Evolutionary conservation across 2,888 invertebrate genomes (phyloP), one percentile per base, ranked within the genome.

Genomic region (Mesorhabditis spiculigera): DNA sequence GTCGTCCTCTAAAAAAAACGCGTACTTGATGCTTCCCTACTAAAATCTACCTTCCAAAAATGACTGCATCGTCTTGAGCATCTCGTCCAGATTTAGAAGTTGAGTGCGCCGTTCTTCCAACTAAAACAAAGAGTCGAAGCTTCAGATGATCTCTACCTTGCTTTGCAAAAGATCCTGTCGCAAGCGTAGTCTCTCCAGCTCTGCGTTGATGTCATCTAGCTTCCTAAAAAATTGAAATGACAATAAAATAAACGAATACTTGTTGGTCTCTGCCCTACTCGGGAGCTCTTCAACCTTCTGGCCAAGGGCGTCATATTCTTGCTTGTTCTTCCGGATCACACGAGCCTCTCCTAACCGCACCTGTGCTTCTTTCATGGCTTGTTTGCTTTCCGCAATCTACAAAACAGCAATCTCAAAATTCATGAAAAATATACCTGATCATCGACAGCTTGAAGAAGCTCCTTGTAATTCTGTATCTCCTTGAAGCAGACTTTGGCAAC

Each of bases 261-360:
- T 68, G 3, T 69, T 66, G 0, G 82, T 77, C 6, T 81, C 81
- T 5, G 72, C 65, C 45, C 83, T 66, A 13, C 78, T 75, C 41
- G 83, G 83, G 16, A 75, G 68, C 45, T 80, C 77, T 13, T 81
- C 76, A 45, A 83, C 78, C 65, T 72, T 70, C 42, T 77, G 76
- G 4, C 78, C 83, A 8, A 82, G 69, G 5, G 69, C 72, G n/a
- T 81, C 78, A 68, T 83, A 83, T 66, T 83, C 83, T 66, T 83
- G 82, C 8, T 79, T 72, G 65, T 83, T 82, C 63, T 78, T 72
- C 10, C 79, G 69, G 4, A 82, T 72, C 41, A 68, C 61, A 58
- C 70, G 66, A n/a, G 82, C 82, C 8, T 78, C 73, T 0, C 70
- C 73, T 8, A 83, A 67, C 44, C 79, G 75, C 10, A 63, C 68